Percentiles rank a stretch among this genome's conserved stretches.
Conservation (phyloP, 2,797 vertebrate species). For the Myotis vivesi region DNA sequence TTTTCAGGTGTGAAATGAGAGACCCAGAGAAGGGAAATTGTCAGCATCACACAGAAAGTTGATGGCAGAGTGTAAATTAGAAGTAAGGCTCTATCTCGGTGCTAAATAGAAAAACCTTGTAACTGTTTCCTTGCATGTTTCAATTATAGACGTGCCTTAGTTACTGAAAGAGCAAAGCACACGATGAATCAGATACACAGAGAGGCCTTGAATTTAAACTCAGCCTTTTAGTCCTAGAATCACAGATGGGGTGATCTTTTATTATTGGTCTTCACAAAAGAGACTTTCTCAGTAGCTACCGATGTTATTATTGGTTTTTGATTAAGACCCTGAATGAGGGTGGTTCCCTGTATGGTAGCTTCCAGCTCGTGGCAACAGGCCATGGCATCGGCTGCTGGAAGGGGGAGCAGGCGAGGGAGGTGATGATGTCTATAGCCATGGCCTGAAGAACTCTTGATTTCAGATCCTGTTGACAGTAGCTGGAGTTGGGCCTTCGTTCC, state of each 20-base stretch:
- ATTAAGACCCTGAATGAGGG: neutral
- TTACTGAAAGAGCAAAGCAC: conserved; percentile 36
- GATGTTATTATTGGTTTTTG: conserved; percentile 28
- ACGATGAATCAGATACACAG: conserved; percentile 22
- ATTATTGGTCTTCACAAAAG: neutral
- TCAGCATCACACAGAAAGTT: conserved; percentile 21
- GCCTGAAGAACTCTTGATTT: conserved; percentile 15
- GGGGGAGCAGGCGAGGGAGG: neutral
- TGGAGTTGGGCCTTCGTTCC: neutral
- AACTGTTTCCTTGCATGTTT: conserved; percentile 11
- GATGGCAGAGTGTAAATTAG: neutral
- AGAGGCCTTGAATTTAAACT: conserved; percentile 23
- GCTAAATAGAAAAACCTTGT: conserved; percentile 18
- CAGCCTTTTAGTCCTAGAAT: conserved; percentile 5
- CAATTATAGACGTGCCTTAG: neutral
- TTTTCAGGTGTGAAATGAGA: conserved; percentile 41
- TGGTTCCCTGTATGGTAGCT: neutral
- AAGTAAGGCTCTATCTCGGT: conserved; percentile 1
- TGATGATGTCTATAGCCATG: neutral
- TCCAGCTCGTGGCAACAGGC: neutral
- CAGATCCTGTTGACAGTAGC: neutral
- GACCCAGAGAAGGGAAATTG: conserved; percentile 14
- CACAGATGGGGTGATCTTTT: neutral
- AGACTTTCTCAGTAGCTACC: neutral
- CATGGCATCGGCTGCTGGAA: neutral